Percentiles rank a stretch among this genome's conserved stretches.
Evolutionary conservation across 2,113 vertebrate species (phyloP).

Genomic region (Sialia sialis): DNA sequence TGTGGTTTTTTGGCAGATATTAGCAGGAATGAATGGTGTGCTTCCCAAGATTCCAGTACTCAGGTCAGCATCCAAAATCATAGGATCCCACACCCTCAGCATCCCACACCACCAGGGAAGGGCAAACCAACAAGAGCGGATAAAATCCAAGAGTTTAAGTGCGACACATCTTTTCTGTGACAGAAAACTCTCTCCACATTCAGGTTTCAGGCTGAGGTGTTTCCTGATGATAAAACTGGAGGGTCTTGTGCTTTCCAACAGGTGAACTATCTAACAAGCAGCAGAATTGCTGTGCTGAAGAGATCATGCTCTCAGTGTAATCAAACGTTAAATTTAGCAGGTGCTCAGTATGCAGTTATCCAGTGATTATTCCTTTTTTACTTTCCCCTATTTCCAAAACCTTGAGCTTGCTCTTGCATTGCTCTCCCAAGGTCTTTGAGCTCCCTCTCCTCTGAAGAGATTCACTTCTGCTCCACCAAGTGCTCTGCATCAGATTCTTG

Average conservation of each 20-base stretch:
- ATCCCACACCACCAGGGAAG: neutral
- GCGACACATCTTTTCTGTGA: rapidly evolving
- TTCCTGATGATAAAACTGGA: neutral
- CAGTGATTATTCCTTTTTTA: neutral
- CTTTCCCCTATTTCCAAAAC: neutral
- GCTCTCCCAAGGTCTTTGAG: neutral
- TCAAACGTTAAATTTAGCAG: neutral
- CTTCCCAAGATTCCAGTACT: neutral
- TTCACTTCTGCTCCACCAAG: neutral
- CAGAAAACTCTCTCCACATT: neutral
- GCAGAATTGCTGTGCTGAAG: neutral
- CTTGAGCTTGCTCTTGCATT: neutral
- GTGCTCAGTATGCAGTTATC: neutral
- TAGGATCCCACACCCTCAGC: rapidly evolving
- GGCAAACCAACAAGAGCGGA: rapidly evolving
- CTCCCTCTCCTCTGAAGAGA: neutral
- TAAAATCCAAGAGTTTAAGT: neutral
- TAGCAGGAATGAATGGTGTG: rapidly evolving
- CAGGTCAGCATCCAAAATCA: neutral
- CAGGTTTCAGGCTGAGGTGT: neutral
- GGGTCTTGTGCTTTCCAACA: neutral
- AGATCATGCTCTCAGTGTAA: neutral
- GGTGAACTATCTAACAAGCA: neutral
- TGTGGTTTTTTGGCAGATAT: neutral
- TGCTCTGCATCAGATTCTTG: neutral